phyloP scores from a whole-genome alignment of 1,140 invertebrate species.

The Papilio polytes region DNA sequence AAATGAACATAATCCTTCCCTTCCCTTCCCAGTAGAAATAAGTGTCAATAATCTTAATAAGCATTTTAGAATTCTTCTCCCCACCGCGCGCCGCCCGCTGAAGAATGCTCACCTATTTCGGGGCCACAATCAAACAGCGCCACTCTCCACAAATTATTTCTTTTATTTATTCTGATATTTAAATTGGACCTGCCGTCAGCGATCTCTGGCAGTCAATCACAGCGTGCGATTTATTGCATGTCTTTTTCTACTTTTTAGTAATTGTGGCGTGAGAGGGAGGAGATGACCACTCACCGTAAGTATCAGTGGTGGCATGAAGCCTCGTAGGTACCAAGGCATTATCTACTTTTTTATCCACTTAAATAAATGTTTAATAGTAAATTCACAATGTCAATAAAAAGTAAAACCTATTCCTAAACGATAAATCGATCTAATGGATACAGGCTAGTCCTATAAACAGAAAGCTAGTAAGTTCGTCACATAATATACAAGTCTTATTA shows the following conservation, averaged over 20 bases:
- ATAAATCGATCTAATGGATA: too few relatives aligned
- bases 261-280: neutral
- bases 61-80: conserved; percentile 46
- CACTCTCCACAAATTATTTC: conserved; percentile 76
- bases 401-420: too few relatives aligned
- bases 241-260: neutral
- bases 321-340: too few relatives aligned
- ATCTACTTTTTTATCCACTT: too few relatives aligned
- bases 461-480: neutral
- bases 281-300: too few relatives aligned
- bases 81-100: conserved; percentile 5
- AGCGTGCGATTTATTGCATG: conserved; percentile 40
- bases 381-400: too few relatives aligned
- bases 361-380: too few relatives aligned
- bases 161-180: conserved; percentile 82
- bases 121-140: conserved; percentile 69
- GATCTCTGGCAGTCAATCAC: conserved; percentile 46
- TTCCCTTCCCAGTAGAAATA: neutral
- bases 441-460: neutral
- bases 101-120: conserved; percentile 60
- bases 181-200: conserved; percentile 67
- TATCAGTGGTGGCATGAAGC: too few relatives aligned
- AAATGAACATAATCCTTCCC: neutral
- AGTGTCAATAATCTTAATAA: neutral
- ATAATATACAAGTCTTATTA: conserved; percentile 3